These are phyloP conservation scores for Rhincodon typus DNA, from an alignment of 2,797 vertebrate genomes.

Conservation along the genomic window DNA sequence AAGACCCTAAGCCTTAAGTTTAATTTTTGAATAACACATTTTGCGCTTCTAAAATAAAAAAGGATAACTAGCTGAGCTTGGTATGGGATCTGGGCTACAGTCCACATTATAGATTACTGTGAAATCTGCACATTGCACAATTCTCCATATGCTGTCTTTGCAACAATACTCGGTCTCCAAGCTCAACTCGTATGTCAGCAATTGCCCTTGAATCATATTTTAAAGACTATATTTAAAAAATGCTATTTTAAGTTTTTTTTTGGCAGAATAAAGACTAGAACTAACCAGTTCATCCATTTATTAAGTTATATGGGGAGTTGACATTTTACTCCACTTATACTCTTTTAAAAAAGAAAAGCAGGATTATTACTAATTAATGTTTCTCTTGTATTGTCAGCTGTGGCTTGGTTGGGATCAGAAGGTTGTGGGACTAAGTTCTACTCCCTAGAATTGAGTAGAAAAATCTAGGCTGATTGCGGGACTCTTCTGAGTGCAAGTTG, in stretches of 20 bases:
- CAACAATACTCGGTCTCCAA: background rate
- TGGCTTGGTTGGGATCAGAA: background rate
- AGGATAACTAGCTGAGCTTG: no score
- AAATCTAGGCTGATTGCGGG: background rate
- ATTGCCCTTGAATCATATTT: background rate
- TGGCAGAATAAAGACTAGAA: background rate
- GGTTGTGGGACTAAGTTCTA: background rate
- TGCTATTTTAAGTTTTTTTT: background rate
- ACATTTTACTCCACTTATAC: background rate
- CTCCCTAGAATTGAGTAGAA: background rate
- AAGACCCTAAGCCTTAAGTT: background rate
- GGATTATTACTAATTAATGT: background rate
- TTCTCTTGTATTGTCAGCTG: background rate
- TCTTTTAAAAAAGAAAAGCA: background rate
- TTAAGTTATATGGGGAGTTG: background rate
- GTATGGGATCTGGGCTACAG: background rate
- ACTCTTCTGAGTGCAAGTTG: background rate
- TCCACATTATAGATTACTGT: background rate
- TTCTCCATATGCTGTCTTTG: background rate
- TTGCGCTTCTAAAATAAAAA: no score
- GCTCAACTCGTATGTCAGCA: background rate
- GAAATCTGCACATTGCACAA: background rate
- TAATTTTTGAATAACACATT: background rate
- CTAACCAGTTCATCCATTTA: background rate
- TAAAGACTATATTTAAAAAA: background rate